Conservation (phyloP, 1,140 invertebrate genomes). For the Papilio glaucus region DNA sequence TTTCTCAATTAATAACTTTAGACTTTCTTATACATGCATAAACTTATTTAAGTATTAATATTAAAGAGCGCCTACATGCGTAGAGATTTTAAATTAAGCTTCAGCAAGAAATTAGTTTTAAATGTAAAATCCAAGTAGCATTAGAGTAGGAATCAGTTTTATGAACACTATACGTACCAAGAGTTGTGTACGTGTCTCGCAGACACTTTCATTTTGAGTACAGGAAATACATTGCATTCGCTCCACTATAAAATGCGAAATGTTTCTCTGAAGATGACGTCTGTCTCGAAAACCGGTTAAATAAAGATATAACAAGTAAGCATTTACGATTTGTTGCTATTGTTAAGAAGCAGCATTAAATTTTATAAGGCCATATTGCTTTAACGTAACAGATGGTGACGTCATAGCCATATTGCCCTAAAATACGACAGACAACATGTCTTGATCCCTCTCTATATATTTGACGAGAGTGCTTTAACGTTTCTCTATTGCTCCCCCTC, state of each 20-base stretch:
- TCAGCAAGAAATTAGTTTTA: not conserved
- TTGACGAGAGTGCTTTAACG: too few species aligned
- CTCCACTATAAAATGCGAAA: not conserved
- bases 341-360: not conserved
- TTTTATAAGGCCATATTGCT: too few species aligned
- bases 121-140: not conserved
- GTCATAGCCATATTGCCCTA: too few species aligned
- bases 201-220: not conserved
- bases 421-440: too few species aligned
- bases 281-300: not conserved
- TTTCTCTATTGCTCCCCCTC: too few species aligned
- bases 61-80: not conserved
- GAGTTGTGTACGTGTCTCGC: not conserved
- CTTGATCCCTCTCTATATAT: too few species aligned
- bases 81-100: not conserved
- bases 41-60: not conserved
- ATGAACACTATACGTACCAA: not conserved
- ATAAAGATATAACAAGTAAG: not conserved
- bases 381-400: too few species aligned
- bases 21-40: not conserved
- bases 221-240: conserved; percentile 2
- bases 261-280: not conserved
- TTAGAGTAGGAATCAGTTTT: conserved; percentile 9
- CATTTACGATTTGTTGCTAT: not conserved
- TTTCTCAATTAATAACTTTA: not conserved